Base-by-base conservation (phyloP, 2,797 vertebrate species). In the Tauraco hartlaubi region DNA sequence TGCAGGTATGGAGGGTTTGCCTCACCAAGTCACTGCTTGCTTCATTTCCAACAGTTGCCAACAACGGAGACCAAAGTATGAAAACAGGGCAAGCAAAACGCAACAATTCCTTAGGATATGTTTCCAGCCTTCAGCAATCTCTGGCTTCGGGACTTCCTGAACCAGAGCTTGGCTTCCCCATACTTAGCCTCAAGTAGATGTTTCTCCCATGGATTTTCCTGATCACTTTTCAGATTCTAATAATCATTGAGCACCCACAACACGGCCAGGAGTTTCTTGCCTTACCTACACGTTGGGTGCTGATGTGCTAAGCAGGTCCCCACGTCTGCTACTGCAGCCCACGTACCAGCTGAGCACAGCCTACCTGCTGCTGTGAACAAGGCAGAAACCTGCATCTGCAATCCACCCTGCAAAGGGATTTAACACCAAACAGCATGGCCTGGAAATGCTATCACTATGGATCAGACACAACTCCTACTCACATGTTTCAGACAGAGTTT, bases 131-230 rank as follows among this genome's bases (percentile, higher is more conserved):
- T 90, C 63, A 76, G 62, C 9, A 3, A 84, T 69, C 96, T 73
- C 90, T 96, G 90, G 83, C 83, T 95, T 84, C 67, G 37, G 33
- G 51, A 80, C 69, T 75, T 90, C 77, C 85, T 90, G 69, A 93
- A 55, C 51, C 69, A 92, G 54, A 90, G 55, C 31, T 66, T 44
- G 15, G 43, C 69, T 66, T 59, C 71, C 44, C 61, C 5, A 12
- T 48, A 52, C 43, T 88, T 68, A 4, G 5, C 69, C 74, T 88
- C 55, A 75, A 93, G 35, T 15, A 5, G 20, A 63, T 76, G 48
- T 51, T 88, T 83, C 62, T 92, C 58, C 51, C 54, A 55, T 62
- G 22, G 84, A 86, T 25, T 18, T 49, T 64, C 29, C 69, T 51
- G n/a, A 88, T 20, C 5, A 4, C 35, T 68, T 90, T 90, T 51